phyloP scores from a whole-genome alignment of 2,888 invertebrate species.

The Phytoseiulus persimilis region DNA sequence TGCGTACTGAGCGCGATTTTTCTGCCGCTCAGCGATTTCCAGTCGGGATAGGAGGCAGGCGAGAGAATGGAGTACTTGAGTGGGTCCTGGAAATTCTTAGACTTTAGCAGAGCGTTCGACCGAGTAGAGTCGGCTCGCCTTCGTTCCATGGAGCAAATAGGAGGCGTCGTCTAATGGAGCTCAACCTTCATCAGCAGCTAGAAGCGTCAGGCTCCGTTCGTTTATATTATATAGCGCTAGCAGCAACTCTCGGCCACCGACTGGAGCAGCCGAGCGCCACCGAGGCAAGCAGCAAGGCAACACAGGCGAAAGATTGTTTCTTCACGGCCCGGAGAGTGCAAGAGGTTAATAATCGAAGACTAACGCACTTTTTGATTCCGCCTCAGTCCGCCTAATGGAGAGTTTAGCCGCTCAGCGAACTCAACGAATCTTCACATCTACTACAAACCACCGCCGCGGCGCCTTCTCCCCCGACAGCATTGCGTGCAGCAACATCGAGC shows the following conservation, averaged over 20 bases:
- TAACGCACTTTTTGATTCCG: conserved; percentile 5
- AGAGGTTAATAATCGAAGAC: conserved; percentile 5
- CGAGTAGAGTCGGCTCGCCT: background rate
- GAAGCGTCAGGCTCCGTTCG: background rate
- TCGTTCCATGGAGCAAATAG: background rate
- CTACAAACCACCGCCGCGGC: background rate
- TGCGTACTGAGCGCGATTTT: background rate
- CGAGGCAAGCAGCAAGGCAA: background rate
- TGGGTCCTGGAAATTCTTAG: background rate
- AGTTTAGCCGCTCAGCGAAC: background rate
- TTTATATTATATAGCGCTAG: background rate
- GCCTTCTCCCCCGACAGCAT: background rate
- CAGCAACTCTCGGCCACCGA: background rate
- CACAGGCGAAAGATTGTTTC: conserved; percentile 5
- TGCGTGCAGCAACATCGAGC: background rate
- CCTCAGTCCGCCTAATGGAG: background rate
- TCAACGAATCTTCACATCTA: background rate
- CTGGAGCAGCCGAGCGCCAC: background rate
- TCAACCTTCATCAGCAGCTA: background rate
- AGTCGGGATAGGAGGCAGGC: background rate
- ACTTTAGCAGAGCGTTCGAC: background rate
- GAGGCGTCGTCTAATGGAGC: conserved; percentile 5
- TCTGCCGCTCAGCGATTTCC: background rate
- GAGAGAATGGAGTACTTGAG: background rate
- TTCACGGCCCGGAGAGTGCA: conserved; percentile 5